Evolutionary conservation across 2,888 invertebrate genomes (phyloP), one percentile per base, ranked within the genome.

Genomic region (Zhuqinia jingwanae): DNA sequence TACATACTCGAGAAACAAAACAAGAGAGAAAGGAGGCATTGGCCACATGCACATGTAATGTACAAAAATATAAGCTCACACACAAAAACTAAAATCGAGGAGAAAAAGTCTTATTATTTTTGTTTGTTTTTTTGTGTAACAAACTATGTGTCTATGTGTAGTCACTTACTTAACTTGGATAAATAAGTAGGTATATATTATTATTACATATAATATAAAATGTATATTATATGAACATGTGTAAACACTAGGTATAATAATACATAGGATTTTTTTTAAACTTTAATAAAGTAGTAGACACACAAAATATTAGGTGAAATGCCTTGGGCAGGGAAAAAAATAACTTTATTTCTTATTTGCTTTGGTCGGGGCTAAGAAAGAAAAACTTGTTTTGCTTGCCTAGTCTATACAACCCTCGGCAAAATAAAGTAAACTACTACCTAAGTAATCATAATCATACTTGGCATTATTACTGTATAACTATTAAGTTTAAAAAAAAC

Each of bases 271-370:
- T n/a, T n/a, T n/a, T n/a, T 47, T 47, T 42, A 3, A 27, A 30
- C 36, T 68, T 42, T 42, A 68, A n/a, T n/a, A n/a, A n/a, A n/a
- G n/a, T 68, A 47, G 70, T 47, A 8, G 10, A 63, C 30, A 5
- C 20, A 15, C 45, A 70, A 15, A 70, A 42, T 42, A 73, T 56
- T 73, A 27, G 65, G 58, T 27, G n/a, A 13, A 53, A 42, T 73
- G 82, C 82, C 82, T 42, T 82, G 47, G 65, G 83, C 76, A 76
- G 36, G 8, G 36, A 80, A 25, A 53, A 70, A 53, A 53, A 53
- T 83, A 60, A 65, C 83, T 83, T 76, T 83, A 76, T 83, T 63
- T 83, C 53, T 65, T 76, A 76, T 65, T 65, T 83, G 63, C 17
- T 36, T 83, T 65, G 30, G 15, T 42, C 22, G 17, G 47, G 42